Conservation (phyloP, 2,888 invertebrate species). For the Parapristionchus giblindavisi region DNA sequence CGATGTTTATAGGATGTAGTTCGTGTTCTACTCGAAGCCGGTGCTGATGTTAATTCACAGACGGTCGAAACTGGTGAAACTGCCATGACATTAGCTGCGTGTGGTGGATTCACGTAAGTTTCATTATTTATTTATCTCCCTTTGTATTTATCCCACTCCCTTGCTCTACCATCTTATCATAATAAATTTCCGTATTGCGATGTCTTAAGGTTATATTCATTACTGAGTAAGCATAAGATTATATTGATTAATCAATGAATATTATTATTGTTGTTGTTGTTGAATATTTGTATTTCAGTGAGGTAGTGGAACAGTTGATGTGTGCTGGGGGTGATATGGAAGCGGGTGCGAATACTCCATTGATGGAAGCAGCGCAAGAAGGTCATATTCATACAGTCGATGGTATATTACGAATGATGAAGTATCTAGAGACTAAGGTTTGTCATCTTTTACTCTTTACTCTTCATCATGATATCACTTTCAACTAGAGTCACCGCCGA, state of each 20-base stretch:
- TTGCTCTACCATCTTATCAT: not conserved
- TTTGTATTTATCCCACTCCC: not conserved
- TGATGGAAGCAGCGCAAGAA: conserved; percentile 98
- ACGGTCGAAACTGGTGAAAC: conserved; percentile 99
- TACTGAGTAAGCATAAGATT: not conserved
- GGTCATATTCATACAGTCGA: conserved; percentile 90
- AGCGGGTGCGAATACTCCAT: conserved; percentile 91
- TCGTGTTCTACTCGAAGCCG: conserved; percentile 80
- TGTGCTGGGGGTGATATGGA: conserved; percentile 94
- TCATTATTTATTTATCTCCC: not conserved
- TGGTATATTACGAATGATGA: conserved; percentile 70
- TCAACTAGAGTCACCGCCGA: no score
- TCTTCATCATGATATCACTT: no score
- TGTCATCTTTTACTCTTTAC: no score
- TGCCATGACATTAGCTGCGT: conserved; percentile 89
- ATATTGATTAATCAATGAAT: not conserved
- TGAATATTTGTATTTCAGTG: conserved; percentile 71
- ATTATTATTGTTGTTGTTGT: not conserved
- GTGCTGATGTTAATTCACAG: conserved; percentile 93
- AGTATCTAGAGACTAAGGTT: conserved; percentile 15
- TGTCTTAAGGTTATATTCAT: not conserved
- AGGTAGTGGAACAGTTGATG: conserved; percentile 92
- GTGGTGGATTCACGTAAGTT: conserved; percentile 79
- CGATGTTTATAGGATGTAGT: conserved; percentile 82
- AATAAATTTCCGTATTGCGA: not conserved